Conservation (phyloP, 1,140 invertebrate genomes). For the Hyposmocoma kahamanoa region DNA sequence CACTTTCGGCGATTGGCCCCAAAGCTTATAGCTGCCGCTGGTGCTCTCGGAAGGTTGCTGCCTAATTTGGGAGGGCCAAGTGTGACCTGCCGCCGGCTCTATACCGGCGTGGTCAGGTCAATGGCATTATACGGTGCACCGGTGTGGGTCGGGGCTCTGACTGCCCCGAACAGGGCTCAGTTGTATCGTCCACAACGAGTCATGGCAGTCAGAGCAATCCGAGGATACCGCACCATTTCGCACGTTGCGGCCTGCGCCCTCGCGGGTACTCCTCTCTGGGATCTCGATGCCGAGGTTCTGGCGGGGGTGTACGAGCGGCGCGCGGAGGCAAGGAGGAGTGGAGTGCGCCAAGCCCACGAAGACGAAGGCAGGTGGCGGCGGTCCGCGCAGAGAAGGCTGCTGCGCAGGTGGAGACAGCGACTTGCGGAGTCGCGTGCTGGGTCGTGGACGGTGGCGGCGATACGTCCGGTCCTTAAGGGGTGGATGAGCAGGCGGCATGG, state of each 20-base stretch:
- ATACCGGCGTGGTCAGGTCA: neutral
- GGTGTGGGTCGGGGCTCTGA: constrained; percentile 6
- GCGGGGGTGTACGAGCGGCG: neutral
- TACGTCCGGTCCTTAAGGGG: neutral
- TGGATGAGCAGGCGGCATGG: neutral
- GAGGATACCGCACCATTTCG: constrained; percentile 2
- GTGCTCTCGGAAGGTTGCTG: constrained; percentile 14
- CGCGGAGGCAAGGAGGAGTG: neutral
- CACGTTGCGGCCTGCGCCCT: neutral
- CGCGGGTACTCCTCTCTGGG: constrained; percentile 6
- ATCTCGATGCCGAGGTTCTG: neutral
- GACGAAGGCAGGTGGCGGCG: neutral
- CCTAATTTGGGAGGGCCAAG: constrained; percentile 7
- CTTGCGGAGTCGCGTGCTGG: neutral
- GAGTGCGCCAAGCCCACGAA: neutral
- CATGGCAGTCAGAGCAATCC: neutral
- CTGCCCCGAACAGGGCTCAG: neutral
- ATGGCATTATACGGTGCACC: constrained; percentile 10
- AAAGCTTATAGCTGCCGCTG: neutral
- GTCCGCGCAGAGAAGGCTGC: neutral
- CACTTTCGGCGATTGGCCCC: constrained; percentile 2
- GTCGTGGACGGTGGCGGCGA: neutral
- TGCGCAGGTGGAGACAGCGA: neutral
- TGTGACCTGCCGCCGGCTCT: constrained; percentile 4
- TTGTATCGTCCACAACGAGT: constrained; percentile 1